phyloP scores from a whole-genome alignment of 2,113 vertebrate genomes.

The Peromyscus polionotus region DNA sequence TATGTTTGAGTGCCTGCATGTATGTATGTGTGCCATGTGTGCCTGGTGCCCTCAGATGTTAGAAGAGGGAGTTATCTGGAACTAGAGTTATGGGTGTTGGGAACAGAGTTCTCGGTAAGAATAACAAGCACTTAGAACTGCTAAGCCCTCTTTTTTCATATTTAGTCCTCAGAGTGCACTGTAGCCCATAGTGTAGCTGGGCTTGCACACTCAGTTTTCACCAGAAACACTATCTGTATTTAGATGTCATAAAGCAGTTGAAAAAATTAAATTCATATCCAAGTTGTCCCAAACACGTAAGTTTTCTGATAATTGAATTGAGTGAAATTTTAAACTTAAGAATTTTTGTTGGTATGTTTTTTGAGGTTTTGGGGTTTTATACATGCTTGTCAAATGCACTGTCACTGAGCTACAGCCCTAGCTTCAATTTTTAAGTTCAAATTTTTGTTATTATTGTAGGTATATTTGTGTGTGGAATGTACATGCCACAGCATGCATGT shows the following conservation, averaged over 20 bases:
- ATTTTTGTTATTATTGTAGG: background rate
- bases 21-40: background rate
- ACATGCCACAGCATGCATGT: background rate
- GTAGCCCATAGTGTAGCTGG: background rate
- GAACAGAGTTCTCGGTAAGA: background rate
- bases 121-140: background rate
- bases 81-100: background rate
- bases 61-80: background rate
- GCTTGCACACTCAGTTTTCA: background rate
- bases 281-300: background rate
- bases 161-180: background rate
- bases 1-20: background rate
- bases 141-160: background rate
- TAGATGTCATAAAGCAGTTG: background rate
- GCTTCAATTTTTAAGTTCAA: background rate
- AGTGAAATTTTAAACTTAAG: background rate
- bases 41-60: background rate
- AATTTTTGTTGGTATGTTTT: background rate
- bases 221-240: background rate
- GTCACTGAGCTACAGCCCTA: background rate
- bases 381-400: background rate
- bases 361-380: background rate
- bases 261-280: background rate
- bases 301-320: background rate
- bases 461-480: background rate